These are phyloP conservation scores for Gymnoscelis rufifasciata DNA, from an alignment of 2,888 invertebrate species.

Conservation along the genomic window DNA sequence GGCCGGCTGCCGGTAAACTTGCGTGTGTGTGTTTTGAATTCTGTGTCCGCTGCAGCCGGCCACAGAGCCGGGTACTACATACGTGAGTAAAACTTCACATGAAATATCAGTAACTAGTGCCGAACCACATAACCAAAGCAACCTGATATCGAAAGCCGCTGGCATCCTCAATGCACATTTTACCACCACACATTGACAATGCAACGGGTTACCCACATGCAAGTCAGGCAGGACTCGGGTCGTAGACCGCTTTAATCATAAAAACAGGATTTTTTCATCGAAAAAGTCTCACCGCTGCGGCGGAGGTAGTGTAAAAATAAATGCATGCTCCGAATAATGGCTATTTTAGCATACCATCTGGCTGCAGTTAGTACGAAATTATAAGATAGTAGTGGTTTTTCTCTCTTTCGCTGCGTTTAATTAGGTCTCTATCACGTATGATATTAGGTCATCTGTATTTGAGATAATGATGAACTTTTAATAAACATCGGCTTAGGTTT, in stretches of 20 bases:
- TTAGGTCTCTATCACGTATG: neutral
- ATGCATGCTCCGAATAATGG: constrained; percentile 30
- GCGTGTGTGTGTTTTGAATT: constrained; percentile 25
- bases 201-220: constrained; percentile 19
- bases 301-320: constrained; percentile 29
- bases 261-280: constrained; percentile 18
- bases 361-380: constrained; percentile 20
- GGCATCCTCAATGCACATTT: no score
- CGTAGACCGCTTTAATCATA: constrained; percentile 11
- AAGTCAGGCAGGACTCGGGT: constrained; percentile 6
- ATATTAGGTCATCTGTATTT: neutral
- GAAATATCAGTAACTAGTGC: constrained; percentile 6
- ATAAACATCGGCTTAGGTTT: neutral
- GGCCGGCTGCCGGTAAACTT: constrained; percentile 28
- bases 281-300: constrained; percentile 12
- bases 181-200: constrained; percentile 10
- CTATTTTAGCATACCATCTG: constrained; percentile 27
- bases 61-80: constrained; percentile 19
- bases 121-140: constrained; percentile 1
- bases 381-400: constrained; percentile 8
- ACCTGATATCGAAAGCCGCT: constrained; percentile 4
- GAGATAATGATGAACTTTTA: no score
- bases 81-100: constrained; percentile 21
- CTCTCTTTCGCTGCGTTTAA: neutral
- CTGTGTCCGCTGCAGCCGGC: constrained; percentile 24